Conservation (phyloP, 2,113 vertebrate genomes). For the Nesoenas mayeri region DNA sequence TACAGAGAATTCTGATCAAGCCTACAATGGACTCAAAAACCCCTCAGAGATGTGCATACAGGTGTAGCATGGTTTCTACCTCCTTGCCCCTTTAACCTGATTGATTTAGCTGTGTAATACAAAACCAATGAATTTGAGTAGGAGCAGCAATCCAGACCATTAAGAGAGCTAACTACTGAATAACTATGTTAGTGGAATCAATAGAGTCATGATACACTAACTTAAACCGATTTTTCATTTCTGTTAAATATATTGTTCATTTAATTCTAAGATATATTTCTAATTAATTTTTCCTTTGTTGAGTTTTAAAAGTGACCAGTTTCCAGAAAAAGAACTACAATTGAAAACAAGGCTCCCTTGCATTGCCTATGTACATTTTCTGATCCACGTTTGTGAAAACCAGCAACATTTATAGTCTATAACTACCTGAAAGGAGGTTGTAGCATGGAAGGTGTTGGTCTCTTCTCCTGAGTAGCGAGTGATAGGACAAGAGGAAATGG, state of each 20-base stretch:
- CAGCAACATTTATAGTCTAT: not conserved
- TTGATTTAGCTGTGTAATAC: not conserved
- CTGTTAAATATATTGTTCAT: not conserved
- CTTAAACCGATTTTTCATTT: not conserved
- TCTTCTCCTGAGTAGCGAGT: no score
- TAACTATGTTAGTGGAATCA: not conserved
- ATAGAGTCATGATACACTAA: not conserved
- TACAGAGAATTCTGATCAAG: not conserved
- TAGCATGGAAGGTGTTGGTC: no score
- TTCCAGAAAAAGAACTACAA: not conserved
- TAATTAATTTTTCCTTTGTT: not conserved
- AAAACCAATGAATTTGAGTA: not conserved
- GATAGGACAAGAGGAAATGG: no score
- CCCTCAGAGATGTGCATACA: not conserved
- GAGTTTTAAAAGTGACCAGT: not conserved
- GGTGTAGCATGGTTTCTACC: not conserved
- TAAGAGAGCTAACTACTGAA: not conserved
- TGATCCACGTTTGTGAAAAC: not conserved
- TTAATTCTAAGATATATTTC: not conserved
- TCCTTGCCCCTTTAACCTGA: not conserved
- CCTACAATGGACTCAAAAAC: not conserved
- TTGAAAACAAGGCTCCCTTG: not conserved
- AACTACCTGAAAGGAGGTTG: no score
- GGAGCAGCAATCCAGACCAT: not conserved
- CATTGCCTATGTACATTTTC: not conserved